A percentile compares a stretch with the other conserved stretches of the same genome.
phyloP scores from a whole-genome alignment of 2,888 invertebrate genomes.

The Drosophila maculinotata region DNA sequence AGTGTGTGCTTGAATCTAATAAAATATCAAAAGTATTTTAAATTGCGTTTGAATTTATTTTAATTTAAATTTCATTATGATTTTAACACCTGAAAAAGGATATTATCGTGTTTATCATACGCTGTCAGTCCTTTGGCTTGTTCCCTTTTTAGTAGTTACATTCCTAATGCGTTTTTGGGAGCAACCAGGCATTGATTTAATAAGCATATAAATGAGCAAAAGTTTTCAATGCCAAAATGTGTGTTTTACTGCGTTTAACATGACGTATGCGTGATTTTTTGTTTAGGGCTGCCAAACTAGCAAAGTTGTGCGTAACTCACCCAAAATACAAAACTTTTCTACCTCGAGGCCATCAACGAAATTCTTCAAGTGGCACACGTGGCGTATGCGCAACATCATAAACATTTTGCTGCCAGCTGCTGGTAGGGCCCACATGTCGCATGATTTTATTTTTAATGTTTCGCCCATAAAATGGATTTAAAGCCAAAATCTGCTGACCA shows the following conservation, averaged over 20 bases:
- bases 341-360: conserved; percentile 41
- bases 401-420: conserved; percentile 23
- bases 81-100: too few relatives aligned
- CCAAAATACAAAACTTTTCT: conserved; percentile 14
- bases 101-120: too few relatives aligned
- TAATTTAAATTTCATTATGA: too few relatives aligned
- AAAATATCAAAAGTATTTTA: too few relatives aligned
- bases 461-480: conserved; percentile 73
- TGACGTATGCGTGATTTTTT: conserved; percentile 60
- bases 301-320: conserved; percentile 30
- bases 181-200: conserved; percentile 60
- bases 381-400: conserved; percentile 66
- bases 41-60: too few relatives aligned
- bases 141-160: background rate
- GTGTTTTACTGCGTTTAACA: conserved; percentile 35
- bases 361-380: conserved; percentile 46
- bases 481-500: conserved; percentile 71
- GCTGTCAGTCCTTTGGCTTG: background rate
- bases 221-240: conserved; percentile 61
- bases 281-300: background rate
- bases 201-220: conserved; percentile 75
- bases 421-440: conserved; percentile 16
- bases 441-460: conserved; percentile 66
- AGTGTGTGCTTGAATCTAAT: too few relatives aligned
- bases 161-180: background rate